Evolutionary conservation across 2,888 invertebrate species (phyloP), one percentile per base, ranked within the genome.

Genomic region (Lepidonotus clava): DNA sequence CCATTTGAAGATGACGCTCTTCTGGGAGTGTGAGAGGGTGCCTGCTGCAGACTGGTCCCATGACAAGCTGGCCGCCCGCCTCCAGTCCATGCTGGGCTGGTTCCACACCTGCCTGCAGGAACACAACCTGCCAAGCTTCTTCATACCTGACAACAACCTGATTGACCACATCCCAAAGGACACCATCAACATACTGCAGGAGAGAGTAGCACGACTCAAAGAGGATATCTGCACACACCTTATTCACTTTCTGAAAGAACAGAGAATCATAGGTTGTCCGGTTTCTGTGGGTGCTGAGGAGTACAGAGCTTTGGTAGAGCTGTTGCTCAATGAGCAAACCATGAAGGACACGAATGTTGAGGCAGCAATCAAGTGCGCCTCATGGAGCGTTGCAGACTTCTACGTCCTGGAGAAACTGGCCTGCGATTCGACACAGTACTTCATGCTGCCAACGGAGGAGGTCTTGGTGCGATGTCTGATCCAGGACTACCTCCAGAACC

Each of bases 91-190:
- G 18, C 46, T 80, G n/a, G 46, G 46, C 28, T 21, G 24, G 14
- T 41, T 80, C 4, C 1, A 28, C 6, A 40, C 11, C 21, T 41
- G n/a, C 28, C 80, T 80, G 2, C 11, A n/a, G 14, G 32, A 38
- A 14, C n/a, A n/a, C n/a, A 80, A 46, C 5, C 14, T 80, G 38
- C 80, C 80, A 0, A 80, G 51, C 32, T 80, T 28, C 80, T 80
- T 80, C 14, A 80, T 80, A 40, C 80, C 80, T 24, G 46, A 80
- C 14, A 80, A 51, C 80, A 80, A 80, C 32, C 46, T 80, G 41
- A 41, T 80, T 21, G 80, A 51, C 28, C 80, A 80, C 46, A 41
- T 46, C 18, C 51, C 80, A n/a, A 0, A 11, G 40, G 28, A 80
- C 1, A n/a, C 18, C 28, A 18, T 80, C 5, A 6, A 41, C 28